Base-by-base conservation (phyloP, 1,140 invertebrate species). In the Matsumurasca onukii region DNA sequence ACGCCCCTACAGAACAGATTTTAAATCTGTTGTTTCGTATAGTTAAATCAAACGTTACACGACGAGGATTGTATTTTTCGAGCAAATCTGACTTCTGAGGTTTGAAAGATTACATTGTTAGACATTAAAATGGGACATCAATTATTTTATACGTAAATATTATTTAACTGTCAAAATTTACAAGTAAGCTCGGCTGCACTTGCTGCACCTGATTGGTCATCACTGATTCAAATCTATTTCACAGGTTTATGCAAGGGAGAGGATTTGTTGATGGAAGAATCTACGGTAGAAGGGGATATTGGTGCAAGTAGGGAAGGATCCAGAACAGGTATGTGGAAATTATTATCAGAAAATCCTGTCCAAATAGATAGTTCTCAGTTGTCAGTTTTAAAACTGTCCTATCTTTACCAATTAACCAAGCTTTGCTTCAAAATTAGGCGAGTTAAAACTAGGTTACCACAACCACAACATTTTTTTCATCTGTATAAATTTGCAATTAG, bases 231-330 rank as follows among this genome's bases (percentile, higher is more conserved):
- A n/a, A n/a, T n/a, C n/a, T n/a, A n/a, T 59, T 69, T 76, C 73
- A 0, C 61, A 78, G 73, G 81, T 78, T 1, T 76, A 3, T 77
- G 78, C 34, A 76, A 79, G 68, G 78, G 74, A n/a, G 78, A 79
- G 3, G 78, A 80, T 67, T 81, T 82, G 70, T 79, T 82, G 66
- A 81, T 77, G 64, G 82, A 78, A 13, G 78, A 78, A 2, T 81
- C 82, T 74, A 84, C 77, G 20, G 86, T 94, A 25, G 90, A 94
- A 49, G 75, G 84, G 45, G 89, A 95, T 80, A 78, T 95, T 52
- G 92, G 92, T 2, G 85, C 89, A 30, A 91, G 88, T 69, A 84
- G 88, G 73, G 92, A 95, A 79, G 93, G 84, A 67, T 94, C 91
- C 15, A 85, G 89, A 81, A 95, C 93, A 82, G 91, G 91, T 93